Evolutionary conservation across 2,113 vertebrate genomes (phyloP), one percentile per base, ranked within the genome.

Genomic region (Chunga burmeisteri): DNA sequence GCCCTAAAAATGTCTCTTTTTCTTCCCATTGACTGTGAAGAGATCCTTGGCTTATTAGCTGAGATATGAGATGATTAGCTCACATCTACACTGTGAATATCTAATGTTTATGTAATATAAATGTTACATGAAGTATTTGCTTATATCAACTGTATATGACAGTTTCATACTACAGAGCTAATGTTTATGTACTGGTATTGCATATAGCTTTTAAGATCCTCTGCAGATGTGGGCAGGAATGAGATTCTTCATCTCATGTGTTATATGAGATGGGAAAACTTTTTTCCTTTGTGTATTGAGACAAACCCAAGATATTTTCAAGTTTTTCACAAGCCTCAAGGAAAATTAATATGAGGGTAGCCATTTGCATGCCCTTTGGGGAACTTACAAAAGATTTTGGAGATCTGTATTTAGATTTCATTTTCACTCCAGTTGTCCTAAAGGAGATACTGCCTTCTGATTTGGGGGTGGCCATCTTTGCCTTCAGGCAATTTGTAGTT

Each of bases 1-100:
- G 94, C 47, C 94, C 93, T 97, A 94, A 95, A 97, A 95, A 93
- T 27, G 81, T 87, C 93, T 96, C 75, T 63, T 71, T 93, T 73
- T 68, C 68, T 80, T 91, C 61, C n/a, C 56, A 65, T 75, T 1
- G 0, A 16, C 78, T 93, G 38, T 61, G 70, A 79, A 87, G 84
- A 85, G 81, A 85, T 81, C 46, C 66, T 94, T 78, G 56, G 77
- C 40, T 93, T 91, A 65, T 95, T 85, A 95, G 84, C 67, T 46
- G 49, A 75, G 85, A 75, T 53, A 44, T 34, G 52, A 89, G 52
- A 81, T 90, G 61, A 91, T 95, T 73, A 93, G 30, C 52, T 72
- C 84, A 52, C 19, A 56, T 75, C 65, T 70, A 65, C 70, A 18
- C 70, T 40, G 42, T 44, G 91, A 94, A 75, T 81, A 63, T 53